These are phyloP conservation scores for Saturnia japonica DNA, from an alignment of 2,888 invertebrate genomes.

Conservation along the genomic window DNA sequence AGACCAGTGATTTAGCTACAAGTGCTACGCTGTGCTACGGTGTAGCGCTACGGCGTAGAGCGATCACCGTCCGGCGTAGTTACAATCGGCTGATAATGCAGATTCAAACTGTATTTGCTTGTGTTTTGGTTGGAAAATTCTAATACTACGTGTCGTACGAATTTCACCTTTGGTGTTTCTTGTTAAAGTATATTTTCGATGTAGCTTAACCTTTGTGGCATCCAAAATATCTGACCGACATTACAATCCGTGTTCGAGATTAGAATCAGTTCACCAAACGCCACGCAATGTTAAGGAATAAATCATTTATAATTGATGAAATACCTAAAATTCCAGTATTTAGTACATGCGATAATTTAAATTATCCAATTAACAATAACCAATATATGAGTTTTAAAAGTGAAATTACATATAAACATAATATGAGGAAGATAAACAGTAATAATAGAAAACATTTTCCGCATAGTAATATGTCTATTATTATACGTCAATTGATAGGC, in stretches of 20 bases:
- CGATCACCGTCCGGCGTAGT: neutral
- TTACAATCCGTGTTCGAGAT: neutral
- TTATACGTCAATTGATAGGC: no score
- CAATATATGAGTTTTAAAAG: no score
- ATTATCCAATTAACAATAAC: no score
- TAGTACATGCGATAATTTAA: no score
- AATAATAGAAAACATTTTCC: no score
- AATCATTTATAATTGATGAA: neutral
- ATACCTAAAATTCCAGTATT: neutral
- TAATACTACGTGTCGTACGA: neutral
- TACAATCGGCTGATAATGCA: constrained; percentile 6
- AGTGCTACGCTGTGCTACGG: constrained; percentile 35
- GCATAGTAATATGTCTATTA: no score
- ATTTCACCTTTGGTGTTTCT: neutral
- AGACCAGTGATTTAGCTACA: constrained; percentile 32
- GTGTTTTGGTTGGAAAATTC: neutral
- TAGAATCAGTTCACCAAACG: neutral
- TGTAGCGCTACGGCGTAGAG: constrained; percentile 29
- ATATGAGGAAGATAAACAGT: no score
- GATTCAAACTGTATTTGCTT: neutral
- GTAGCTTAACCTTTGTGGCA: neutral
- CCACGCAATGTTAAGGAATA: neutral
- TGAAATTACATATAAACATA: no score
- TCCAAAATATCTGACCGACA: constrained; percentile 4
- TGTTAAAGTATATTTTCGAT: neutral